Evolutionary conservation across 2,113 vertebrate species (phyloP), one percentile per base, ranked within the genome.

Genomic region (Muntiacus reevesi): DNA sequence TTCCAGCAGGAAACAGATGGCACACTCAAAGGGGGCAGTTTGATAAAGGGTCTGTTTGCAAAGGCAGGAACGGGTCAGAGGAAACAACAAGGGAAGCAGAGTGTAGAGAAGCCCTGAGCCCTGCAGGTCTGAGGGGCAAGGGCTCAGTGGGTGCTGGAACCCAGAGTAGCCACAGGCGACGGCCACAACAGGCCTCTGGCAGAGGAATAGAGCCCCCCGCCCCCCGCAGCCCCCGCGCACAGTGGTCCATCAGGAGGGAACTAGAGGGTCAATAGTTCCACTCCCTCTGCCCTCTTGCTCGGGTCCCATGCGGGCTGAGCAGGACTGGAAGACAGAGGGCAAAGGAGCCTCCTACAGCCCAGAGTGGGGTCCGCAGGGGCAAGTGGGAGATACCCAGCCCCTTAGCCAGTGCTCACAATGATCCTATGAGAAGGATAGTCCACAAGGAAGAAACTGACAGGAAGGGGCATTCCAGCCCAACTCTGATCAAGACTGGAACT

Each of bases 11-110:
- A 87, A 88, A 57, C 30, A 21, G 8, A 55, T 8, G 30, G 84
- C 14, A 4, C 17, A 2, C 9, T 64, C 36, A 0, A 0, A 3
- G 36, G n/a, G 52, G 30, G 55, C 25, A 15, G 11, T 79, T 52
- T 36, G 81, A 40, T 85, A 67, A 84, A 95, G 17, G 45, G 28
- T 30, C 36, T 50, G 1, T 81, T 81, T 93, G 40, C 33, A 55
- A 59, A 79, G 89, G 33, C 30, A 52, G 0, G 0, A n/a, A 6
- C 7, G 30, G 33, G 6, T 50, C 19, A 43, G 36, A 60, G 45
- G 43, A 52, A 54, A 47, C 17, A 43, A 28, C 6, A 33, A 67
- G 25, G 27, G 55, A 2, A 17, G 3, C 40, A 33, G 36, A 30
- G 5, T 5, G 5, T 2, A n/a, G 55, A 23, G 54, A 87, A 88